Conservation (phyloP, 2,797 vertebrate species). For the Selene dorsalis region DNA sequence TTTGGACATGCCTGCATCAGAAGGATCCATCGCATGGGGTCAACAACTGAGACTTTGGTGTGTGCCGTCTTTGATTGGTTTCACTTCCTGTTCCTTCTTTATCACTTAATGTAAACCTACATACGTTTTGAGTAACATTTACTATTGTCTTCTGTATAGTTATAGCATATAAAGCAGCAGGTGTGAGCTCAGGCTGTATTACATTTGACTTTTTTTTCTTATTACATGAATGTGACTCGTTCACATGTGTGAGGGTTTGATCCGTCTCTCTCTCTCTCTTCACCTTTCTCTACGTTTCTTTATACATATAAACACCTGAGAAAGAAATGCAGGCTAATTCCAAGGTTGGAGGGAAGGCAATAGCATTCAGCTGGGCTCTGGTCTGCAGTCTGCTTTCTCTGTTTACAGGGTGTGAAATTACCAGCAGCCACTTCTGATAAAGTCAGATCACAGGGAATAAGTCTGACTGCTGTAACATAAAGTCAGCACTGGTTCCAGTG, state of each 20-base stretch:
- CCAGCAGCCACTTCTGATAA: constrained; percentile 31
- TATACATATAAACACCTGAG: background rate
- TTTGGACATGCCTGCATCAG: too few relatives aligned
- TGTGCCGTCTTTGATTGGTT: too few relatives aligned
- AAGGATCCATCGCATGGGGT: too few relatives aligned
- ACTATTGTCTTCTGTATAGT: too few relatives aligned
- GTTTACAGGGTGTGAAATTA: constrained; percentile 61
- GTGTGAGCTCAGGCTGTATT: too few relatives aligned
- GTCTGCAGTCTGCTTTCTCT: constrained; percentile 11
- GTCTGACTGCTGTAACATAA: constrained; percentile 8
- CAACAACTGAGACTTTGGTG: too few relatives aligned
- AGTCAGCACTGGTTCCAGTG: background rate
- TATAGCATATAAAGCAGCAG: too few relatives aligned
- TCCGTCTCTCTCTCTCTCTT: background rate
- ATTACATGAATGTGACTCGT: too few relatives aligned
- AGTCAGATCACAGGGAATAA: constrained; percentile 28
- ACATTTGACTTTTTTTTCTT: too few relatives aligned
- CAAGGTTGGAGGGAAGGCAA: background rate
- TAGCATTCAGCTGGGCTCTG: constrained; percentile 13
- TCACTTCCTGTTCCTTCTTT: too few relatives aligned
- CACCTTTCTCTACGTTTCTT: background rate
- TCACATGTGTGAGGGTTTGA: background rate
- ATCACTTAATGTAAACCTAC: too few relatives aligned
- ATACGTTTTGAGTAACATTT: too few relatives aligned
- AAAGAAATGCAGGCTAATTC: constrained; percentile 15